phyloP scores from a whole-genome alignment of 2,113 vertebrate genomes.

The Sialia sialis region DNA sequence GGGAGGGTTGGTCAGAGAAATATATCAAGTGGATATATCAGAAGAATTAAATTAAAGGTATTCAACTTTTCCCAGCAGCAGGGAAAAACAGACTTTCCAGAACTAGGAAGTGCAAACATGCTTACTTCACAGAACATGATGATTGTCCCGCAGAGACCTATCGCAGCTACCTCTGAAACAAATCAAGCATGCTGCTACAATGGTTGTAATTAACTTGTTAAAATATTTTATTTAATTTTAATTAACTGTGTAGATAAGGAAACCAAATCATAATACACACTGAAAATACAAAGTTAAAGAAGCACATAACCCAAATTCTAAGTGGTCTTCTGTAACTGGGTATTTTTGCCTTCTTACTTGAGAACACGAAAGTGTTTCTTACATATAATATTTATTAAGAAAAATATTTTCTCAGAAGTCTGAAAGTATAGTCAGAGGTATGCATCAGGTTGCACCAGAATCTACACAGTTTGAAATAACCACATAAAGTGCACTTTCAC shows the following conservation, averaged over 20 bases:
- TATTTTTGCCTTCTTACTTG: not conserved
- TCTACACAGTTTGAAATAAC: not conserved
- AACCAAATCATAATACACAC: not conserved
- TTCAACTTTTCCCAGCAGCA: not conserved
- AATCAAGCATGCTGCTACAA: not conserved
- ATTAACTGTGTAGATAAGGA: not conserved
- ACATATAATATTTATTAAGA: not conserved
- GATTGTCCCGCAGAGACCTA: not conserved
- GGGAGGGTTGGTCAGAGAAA: not conserved
- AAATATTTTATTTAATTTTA: not conserved
- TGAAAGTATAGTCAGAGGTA: not conserved
- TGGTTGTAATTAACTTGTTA: not conserved
- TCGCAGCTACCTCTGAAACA: not conserved
- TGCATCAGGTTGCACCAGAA: not conserved
- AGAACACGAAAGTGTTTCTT: not conserved
- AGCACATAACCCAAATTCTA: not conserved
- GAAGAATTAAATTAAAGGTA: not conserved
- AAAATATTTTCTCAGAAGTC: not conserved
- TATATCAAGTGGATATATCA: not conserved
- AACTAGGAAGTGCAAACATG: not conserved
- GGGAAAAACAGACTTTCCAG: not conserved
- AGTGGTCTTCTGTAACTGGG: not conserved
- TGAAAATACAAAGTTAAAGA: not conserved
- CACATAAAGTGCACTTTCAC: not conserved
- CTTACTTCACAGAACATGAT: not conserved